Evolutionary conservation across 2,797 vertebrate species (phyloP).

Genomic region (Danionella dracula): DNA sequence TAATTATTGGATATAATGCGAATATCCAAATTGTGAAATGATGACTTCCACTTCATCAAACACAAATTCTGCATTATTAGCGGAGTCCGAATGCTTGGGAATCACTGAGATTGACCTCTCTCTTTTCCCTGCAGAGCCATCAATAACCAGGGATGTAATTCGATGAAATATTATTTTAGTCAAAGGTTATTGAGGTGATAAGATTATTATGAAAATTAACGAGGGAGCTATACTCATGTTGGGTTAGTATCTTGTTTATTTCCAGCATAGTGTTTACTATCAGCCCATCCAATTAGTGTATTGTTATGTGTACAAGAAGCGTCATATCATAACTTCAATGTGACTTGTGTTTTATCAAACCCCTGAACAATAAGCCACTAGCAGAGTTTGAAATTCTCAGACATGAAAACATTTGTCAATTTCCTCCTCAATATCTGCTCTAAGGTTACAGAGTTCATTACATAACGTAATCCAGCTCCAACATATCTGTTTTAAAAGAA

Average conservation of each 20-base stretch:
- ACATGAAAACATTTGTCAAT: conserved; percentile 15
- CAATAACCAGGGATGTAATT: conserved; percentile 19
- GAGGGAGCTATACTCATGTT: background rate
- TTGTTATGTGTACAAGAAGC: background rate
- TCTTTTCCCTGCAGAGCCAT: conserved; percentile 24
- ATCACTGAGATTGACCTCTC: conserved; percentile 17
- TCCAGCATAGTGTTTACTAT: background rate
- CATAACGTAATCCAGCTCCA: background rate
- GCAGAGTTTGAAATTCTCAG: conserved; percentile 15
- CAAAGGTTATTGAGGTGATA: conserved; percentile 8
- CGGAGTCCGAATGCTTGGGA: conserved; percentile 8
- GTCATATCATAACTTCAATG: too few relatives aligned
- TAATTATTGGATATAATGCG: too few relatives aligned
- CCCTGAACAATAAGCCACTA: background rate
- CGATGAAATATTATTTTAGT: conserved; percentile 10
- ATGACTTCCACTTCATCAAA: too few relatives aligned
- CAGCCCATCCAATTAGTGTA: background rate
- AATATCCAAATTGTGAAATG: too few relatives aligned
- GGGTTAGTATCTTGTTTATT: background rate
- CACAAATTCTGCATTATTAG: too few relatives aligned
- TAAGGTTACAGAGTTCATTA: background rate
- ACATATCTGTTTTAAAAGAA: background rate
- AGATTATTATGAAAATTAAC: background rate
- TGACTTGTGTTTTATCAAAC: too few relatives aligned
- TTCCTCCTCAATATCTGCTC: background rate